phyloP scores from a whole-genome alignment of 2,797 vertebrate species.

The Denticeps clupeoides region DNA sequence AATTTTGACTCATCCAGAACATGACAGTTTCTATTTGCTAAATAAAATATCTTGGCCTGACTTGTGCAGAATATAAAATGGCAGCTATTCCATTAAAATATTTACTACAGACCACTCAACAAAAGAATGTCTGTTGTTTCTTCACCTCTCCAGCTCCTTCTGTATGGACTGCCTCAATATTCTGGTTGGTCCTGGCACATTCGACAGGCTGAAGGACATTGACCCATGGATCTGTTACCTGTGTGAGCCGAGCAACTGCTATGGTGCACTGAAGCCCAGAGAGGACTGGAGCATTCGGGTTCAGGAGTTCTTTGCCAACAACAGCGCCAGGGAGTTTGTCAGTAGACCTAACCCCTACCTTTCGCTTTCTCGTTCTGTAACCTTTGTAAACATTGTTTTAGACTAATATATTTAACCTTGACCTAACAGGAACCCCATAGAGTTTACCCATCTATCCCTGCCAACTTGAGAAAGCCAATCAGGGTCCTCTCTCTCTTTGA shows the following conservation, averaged over 20 bases:
- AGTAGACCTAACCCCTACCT: conserved; percentile 35
- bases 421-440: conserved; percentile 71
- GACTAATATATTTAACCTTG: conserved; percentile 2
- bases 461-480: conserved; percentile 64
- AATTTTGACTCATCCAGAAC: too few relatives aligned
- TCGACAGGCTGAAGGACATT: conserved; percentile 53
- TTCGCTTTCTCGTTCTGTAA: too few relatives aligned
- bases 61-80: too few relatives aligned
- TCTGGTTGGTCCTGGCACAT: conserved; percentile 66
- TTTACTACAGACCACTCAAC: background rate
- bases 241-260: conserved; percentile 63
- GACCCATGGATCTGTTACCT: conserved; percentile 91
- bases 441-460: conserved; percentile 76
- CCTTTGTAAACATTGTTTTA: too few relatives aligned
- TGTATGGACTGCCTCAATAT: conserved; percentile 80
- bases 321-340: conserved; percentile 75
- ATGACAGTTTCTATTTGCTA: too few relatives aligned
- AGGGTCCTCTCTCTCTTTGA: conserved; percentile 84
- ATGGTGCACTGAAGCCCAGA: conserved; percentile 62
- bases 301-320: conserved; percentile 77
- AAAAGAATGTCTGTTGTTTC: background rate
- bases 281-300: conserved; percentile 77
- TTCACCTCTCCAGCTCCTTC: conserved; percentile 63
- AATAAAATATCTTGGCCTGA: too few relatives aligned
- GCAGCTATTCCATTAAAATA: too few relatives aligned